phyloP scores from a whole-genome alignment of 2,113 vertebrate genomes.

The Oreocharis arfaki region DNA sequence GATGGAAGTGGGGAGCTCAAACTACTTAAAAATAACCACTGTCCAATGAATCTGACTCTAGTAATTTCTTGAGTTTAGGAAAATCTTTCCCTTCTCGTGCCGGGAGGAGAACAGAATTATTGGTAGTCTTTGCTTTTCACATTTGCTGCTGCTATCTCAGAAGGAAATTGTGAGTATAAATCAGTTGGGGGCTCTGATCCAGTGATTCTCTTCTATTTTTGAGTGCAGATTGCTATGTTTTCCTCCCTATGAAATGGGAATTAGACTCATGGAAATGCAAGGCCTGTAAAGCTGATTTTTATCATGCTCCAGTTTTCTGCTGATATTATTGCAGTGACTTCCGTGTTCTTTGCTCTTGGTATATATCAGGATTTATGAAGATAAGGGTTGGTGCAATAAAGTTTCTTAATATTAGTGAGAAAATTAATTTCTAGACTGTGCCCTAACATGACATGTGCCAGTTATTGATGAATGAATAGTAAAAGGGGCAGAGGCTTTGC shows the following conservation, averaged over 20 bases:
- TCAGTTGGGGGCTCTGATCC: slow-evolving; percentile 22
- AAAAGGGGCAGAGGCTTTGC: background rate
- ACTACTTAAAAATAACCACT: background rate
- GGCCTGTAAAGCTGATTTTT: slow-evolving; percentile 38
- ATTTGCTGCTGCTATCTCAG: background rate
- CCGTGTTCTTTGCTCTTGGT: background rate
- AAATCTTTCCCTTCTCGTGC: background rate
- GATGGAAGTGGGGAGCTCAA: background rate
- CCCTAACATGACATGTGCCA: background rate
- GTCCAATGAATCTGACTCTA: background rate
- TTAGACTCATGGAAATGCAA: slow-evolving; percentile 40
- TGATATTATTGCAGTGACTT: slow-evolving; percentile 18
- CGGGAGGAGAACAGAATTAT: background rate
- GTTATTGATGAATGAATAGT: slow-evolving; percentile 24
- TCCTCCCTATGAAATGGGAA: slow-evolving; percentile 22
- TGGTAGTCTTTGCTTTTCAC: slow-evolving; percentile 26
- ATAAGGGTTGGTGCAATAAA: slow-evolving; percentile 15
- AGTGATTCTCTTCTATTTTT: slow-evolving; percentile 7
- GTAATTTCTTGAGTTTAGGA: background rate
- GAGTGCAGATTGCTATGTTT: slow-evolving; percentile 44
- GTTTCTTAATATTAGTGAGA: background rate
- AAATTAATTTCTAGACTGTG: slow-evolving; percentile 52
- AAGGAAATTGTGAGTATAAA: slow-evolving; percentile 58
- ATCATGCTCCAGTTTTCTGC: background rate
- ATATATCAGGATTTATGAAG: slow-evolving; percentile 30